These are phyloP conservation scores for Nothobranchius kuhntae DNA, from an alignment of 2,113 vertebrate genomes.

Conservation along the genomic window DNA sequence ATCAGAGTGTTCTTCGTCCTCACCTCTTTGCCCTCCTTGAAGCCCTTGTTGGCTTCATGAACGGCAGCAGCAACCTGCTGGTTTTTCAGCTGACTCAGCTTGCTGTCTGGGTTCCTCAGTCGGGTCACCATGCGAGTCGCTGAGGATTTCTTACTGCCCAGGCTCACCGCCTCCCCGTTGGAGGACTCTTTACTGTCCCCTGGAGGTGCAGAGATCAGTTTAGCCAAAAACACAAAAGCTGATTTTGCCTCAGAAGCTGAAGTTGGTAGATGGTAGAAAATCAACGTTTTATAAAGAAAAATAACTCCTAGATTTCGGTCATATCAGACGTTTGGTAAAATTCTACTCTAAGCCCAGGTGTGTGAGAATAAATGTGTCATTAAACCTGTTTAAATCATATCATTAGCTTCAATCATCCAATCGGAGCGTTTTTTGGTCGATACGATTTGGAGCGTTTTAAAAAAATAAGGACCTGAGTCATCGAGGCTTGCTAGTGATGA, in stretches of 20 bases:
- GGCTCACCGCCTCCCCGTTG: constrained; percentile 73
- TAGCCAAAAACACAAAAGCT: background rate
- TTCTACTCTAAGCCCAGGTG: too few species aligned
- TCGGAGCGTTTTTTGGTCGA: too few species aligned
- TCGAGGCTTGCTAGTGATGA: constrained; percentile 85
- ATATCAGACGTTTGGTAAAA: too few species aligned
- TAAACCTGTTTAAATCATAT: too few species aligned
- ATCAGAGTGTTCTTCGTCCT: background rate
- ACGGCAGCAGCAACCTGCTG: constrained; percentile 91
- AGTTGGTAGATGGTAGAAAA: background rate
- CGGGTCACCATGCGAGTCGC: constrained; percentile 91
- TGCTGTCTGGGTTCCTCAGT: constrained; percentile 93
- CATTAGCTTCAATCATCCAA: background rate
- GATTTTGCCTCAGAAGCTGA: too few species aligned
- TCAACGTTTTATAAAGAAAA: too few species aligned
- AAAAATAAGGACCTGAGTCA: constrained; percentile 81
- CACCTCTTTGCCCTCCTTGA: constrained; percentile 94
- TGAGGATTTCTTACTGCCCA: constrained; percentile 79
- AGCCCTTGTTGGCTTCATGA: constrained; percentile 89
- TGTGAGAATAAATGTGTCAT: too few species aligned
- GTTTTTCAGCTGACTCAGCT: constrained; percentile 91
- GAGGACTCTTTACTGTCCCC: constrained; percentile 75
- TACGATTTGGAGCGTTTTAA: too few species aligned
- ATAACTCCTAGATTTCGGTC: too few species aligned
- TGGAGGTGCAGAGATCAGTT: constrained; percentile 27